Percentiles rank a stretch among this genome's conserved stretches.
phyloP scores from a whole-genome alignment of 2,888 invertebrate species.

The Drosophila tanythrix region DNA sequence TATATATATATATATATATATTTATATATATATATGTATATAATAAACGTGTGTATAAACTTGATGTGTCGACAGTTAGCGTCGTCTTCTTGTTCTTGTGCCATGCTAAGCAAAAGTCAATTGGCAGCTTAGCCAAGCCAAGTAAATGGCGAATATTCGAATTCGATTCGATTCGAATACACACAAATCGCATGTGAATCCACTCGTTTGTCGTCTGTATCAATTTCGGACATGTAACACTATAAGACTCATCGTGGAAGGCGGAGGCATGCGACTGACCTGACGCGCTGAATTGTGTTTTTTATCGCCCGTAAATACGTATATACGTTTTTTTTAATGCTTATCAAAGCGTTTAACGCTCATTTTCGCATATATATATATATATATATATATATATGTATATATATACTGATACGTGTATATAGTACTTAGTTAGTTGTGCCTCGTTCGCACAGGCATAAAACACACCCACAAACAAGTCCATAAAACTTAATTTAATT shows the following conservation, averaged over 20 bases:
- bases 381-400: not conserved
- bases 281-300: conserved; percentile 16
- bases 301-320: not conserved
- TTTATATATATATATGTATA: not conserved
- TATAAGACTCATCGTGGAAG: not conserved
- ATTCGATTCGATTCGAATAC: not conserved
- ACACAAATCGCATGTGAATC: conserved; percentile 7
- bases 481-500: conserved; percentile 49
- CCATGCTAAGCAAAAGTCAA: conserved; percentile 37
- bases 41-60: conserved; percentile 29
- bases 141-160: conserved; percentile 1
- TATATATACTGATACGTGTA: not conserved
- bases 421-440: not conserved
- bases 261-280: conserved; percentile 24
- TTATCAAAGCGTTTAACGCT: conserved; percentile 40
- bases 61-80: conserved; percentile 41
- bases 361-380: not conserved
- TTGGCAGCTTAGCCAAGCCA: conserved; percentile 3
- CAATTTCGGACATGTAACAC: conserved; percentile 34
- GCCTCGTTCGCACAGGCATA: not conserved
- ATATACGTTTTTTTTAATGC: conserved; percentile 22
- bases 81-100: conserved; percentile 36
- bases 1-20: too few species aligned
- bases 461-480: conserved; percentile 8
- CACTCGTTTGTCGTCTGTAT: conserved; percentile 2